Evolutionary conservation across 64 coral and sea anemone species (phyloP).

Genomic region (Anthopleura sola): DNA sequence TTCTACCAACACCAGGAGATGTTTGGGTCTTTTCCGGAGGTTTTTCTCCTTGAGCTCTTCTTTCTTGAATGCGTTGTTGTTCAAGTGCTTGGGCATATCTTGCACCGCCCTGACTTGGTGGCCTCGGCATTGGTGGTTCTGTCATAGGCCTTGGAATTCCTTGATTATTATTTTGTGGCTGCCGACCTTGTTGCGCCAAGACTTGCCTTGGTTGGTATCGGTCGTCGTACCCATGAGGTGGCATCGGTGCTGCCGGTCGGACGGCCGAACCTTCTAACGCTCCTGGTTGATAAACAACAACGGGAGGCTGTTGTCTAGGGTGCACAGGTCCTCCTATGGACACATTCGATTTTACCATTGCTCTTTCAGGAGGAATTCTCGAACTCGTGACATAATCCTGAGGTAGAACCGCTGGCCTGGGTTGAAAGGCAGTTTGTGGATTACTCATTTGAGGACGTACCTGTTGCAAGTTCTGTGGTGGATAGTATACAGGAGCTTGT

Average conservation of each 20-base stretch:
- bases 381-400: neutral
- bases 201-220: neutral
- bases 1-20: neutral
- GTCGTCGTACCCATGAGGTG: neutral
- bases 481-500: neutral
- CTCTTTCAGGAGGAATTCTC: neutral
- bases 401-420: neutral
- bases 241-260: neutral
- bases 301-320: neutral
- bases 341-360: neutral
- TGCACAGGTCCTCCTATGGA: neutral
- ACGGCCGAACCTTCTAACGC: neutral
- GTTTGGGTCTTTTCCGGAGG: neutral
- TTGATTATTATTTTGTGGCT: neutral
- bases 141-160: neutral
- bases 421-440: neutral
- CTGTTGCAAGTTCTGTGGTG: neutral
- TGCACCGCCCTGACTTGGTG: neutral
- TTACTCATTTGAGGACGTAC: neutral
- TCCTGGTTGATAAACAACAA: conserved; percentile 24
- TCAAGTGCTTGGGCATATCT: neutral
- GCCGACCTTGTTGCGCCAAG: neutral
- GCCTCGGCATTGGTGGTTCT: neutral
- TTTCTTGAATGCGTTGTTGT: conserved; percentile 3
- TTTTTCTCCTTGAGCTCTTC: neutral